Evolutionary conservation across 2,113 vertebrate species (phyloP).

Genomic region (Vulpes ferrilata): DNA sequence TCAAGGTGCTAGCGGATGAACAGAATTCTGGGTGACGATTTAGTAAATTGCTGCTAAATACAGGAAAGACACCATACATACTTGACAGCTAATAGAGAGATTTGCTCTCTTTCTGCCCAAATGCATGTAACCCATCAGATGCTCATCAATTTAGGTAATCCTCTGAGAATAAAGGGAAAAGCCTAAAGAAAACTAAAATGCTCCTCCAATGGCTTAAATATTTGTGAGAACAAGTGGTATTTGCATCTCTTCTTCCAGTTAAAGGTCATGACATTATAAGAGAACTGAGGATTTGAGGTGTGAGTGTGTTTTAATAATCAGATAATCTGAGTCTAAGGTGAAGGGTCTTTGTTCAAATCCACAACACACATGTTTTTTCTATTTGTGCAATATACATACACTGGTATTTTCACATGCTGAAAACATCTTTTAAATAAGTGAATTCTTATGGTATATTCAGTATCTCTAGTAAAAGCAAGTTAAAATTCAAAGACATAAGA

Average conservation of each 20-base stretch:
- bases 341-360: conserved; percentile 71
- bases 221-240: conserved; percentile 70
- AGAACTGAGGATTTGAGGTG: conserved; percentile 63
- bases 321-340: conserved; percentile 71
- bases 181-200: conserved; percentile 44
- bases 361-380: conserved; percentile 50
- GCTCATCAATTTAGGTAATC: conserved; percentile 50
- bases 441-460: not conserved
- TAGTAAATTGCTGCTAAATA: not conserved
- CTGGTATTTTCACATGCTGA: not conserved
- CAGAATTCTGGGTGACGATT: not conserved
- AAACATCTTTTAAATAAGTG: conserved; percentile 37
- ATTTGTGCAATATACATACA: not conserved
- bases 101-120: conserved; percentile 37
- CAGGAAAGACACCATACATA: not conserved
- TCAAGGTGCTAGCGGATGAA: not conserved
- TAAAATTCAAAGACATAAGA: conserved; percentile 55
- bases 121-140: not conserved
- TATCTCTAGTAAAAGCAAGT: conserved; percentile 22
- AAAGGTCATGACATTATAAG: conserved; percentile 79
- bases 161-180: conserved; percentile 52
- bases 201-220: conserved; percentile 36
- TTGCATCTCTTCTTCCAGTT: conserved; percentile 72
- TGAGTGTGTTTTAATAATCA: conserved; percentile 76
- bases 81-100: conserved; percentile 60